Evolutionary conservation across 2,113 vertebrate species (phyloP).

Genomic region (Spermophilus dauricus): DNA sequence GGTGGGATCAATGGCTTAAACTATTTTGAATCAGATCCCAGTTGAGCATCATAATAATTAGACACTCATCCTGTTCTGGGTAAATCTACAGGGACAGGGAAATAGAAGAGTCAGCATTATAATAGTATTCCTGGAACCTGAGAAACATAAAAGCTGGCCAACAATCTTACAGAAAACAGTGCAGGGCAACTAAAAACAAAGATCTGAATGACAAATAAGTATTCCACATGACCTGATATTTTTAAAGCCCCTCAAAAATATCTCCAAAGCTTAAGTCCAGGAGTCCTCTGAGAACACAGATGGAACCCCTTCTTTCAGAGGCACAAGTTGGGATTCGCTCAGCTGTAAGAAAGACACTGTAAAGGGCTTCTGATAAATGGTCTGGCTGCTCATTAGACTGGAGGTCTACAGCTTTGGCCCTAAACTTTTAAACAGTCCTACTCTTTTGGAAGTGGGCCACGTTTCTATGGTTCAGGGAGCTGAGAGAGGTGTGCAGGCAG

Average conservation of each 20-base stretch:
- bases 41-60: not conserved
- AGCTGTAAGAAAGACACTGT: not conserved
- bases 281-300: conserved; percentile 12
- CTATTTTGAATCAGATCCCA: conserved; percentile 52
- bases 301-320: not conserved
- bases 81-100: conserved; percentile 11
- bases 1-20: not conserved
- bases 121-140: conserved; percentile 59
- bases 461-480: not conserved
- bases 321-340: not conserved
- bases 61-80: not conserved
- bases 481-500: not conserved
- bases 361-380: not conserved
- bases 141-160: conserved; percentile 28
- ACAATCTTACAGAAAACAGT: conserved; percentile 57
- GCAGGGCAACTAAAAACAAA: conserved; percentile 46
- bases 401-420: not conserved
- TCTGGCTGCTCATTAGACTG: not conserved
- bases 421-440: not conserved
- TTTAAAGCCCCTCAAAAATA: conserved; percentile 30
- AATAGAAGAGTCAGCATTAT: conserved; percentile 46
- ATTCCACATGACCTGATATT: not conserved
- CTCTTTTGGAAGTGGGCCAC: not conserved
- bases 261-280: not conserved
- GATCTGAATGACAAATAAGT: not conserved